Evolutionary conservation across 2,113 vertebrate species (phyloP).

Genomic region (Proterorhinus semilunaris): DNA sequence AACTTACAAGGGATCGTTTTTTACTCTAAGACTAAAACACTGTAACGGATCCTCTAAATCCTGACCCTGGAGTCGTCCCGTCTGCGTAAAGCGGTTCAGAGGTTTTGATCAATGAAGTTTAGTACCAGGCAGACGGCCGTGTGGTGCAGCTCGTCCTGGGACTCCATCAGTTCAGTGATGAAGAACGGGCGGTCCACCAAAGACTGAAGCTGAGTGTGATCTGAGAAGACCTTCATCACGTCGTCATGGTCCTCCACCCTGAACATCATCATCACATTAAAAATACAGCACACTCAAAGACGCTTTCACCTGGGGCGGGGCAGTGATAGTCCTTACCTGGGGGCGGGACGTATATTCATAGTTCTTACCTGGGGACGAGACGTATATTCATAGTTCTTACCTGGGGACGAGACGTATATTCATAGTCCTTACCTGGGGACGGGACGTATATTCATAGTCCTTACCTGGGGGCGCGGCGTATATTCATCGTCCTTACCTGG

Average conservation of each 20-base stretch:
- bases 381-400: conserved; percentile 46
- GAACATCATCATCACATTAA: background rate
- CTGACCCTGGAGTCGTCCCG: too few species aligned
- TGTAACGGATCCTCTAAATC: too few species aligned
- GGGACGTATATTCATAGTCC: too few species aligned
- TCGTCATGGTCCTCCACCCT: conserved; percentile 90
- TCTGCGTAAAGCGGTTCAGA: too few species aligned
- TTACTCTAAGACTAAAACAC: too few species aligned
- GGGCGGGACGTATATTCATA: conserved; percentile 74
- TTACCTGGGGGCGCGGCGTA: conserved; percentile 41
- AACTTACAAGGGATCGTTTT: too few species aligned
- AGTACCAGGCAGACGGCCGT: conserved; percentile 85
- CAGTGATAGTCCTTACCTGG: background rate
- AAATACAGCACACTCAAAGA: background rate
- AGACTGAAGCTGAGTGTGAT: conserved; percentile 64
- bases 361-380: conserved; percentile 58
- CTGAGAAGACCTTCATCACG: conserved; percentile 75
- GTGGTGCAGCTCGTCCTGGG: conserved; percentile 75
- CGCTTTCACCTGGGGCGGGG: conserved; percentile 79
- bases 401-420: conserved; percentile 47
- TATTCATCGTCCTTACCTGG: background rate
- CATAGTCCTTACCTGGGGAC: background rate
- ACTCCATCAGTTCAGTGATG: conserved; percentile 80
- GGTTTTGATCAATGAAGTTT: background rate
- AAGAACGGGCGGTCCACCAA: conserved; percentile 70